These are phyloP conservation scores for Pseudorasbora parva DNA, from an alignment of 2,113 vertebrate species.

Conservation along the genomic window DNA sequence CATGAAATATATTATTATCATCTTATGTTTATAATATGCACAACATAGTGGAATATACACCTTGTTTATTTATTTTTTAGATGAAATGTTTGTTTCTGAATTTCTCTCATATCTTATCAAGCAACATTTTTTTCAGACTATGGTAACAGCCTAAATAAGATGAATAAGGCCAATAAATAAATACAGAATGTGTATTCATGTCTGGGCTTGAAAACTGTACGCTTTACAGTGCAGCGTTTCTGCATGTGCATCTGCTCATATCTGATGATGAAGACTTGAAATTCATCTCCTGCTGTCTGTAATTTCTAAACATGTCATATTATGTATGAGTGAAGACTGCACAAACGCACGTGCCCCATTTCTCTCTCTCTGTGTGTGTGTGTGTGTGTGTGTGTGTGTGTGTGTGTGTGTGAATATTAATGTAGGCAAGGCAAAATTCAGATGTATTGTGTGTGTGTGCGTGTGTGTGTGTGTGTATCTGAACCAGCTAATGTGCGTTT, in stretches of 20 bases:
- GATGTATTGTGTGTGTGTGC: too few species aligned
- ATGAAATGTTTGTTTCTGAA: not conserved
- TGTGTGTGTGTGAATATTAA: not conserved
- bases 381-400: not conserved
- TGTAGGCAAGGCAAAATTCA: too few species aligned
- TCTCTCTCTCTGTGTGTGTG: not conserved
- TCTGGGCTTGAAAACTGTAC: not conserved
- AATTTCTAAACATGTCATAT: slow-evolving; percentile 21
- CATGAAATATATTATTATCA: not conserved
- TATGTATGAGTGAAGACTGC: not conserved
- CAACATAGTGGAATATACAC: not conserved
- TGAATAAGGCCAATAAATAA: not conserved
- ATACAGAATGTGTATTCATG: slow-evolving; percentile 12
- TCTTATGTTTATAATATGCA: not conserved
- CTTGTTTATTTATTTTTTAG: not conserved
- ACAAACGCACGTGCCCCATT: not conserved
- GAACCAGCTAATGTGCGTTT: too few species aligned
- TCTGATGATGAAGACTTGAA: slow-evolving; percentile 1
- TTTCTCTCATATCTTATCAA: not conserved
- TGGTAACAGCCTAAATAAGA: not conserved
- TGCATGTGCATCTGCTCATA: not conserved
- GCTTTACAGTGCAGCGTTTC: not conserved
- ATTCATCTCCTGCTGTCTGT: slow-evolving; percentile 14
- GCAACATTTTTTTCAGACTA: not conserved
- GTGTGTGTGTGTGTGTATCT: too few species aligned